Conservation (phyloP, 2,113 vertebrate genomes). For the Oncorhynchus kisutch region DNA sequence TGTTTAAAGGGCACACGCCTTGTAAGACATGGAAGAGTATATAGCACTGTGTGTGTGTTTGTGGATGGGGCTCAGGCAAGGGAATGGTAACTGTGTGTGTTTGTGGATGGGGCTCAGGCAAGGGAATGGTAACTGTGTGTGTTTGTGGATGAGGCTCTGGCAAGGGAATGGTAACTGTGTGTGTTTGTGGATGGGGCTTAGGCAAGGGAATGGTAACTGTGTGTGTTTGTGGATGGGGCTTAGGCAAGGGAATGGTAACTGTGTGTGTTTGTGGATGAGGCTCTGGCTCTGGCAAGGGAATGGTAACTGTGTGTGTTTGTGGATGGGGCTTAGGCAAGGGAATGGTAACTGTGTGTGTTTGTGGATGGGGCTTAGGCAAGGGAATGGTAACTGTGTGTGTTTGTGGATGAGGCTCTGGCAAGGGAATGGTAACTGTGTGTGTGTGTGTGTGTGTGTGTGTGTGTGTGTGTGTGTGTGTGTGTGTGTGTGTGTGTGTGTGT, state of each 20-base stretch:
- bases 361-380: too few relatives aligned
- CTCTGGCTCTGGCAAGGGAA: not conserved
- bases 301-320: not conserved
- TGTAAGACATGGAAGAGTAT: slow-evolving; percentile 11
- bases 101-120: not conserved
- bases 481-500: slow-evolving; percentile 7
- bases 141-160: not conserved
- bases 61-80: not conserved
- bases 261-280: not conserved
- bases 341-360: not conserved
- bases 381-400: too few relatives aligned
- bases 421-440: too few relatives aligned
- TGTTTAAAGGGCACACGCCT: slow-evolving; percentile 27
- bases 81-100: not conserved
- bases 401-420: too few relatives aligned
- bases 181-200: not conserved
- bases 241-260: too few relatives aligned
- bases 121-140: not conserved
- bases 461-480: not conserved
- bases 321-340: not conserved
- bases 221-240: not conserved
- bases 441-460: not conserved
- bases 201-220: not conserved
- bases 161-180: not conserved
- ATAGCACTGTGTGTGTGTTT: not conserved